These are phyloP conservation scores for Perizoma affinitatum DNA, from an alignment of 2,888 invertebrate genomes.

Conservation along the genomic window DNA sequence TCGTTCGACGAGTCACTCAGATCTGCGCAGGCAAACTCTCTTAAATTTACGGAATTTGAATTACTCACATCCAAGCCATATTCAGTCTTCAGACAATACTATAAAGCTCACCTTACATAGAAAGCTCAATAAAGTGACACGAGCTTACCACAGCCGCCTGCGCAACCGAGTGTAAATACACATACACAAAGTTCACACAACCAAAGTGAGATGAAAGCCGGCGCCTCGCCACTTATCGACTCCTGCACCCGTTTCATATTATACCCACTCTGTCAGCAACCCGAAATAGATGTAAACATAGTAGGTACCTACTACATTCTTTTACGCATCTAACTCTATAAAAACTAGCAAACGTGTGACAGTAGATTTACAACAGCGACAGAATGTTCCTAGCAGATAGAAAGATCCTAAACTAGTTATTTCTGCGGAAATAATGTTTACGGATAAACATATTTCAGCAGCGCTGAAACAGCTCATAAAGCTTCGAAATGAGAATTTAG, in stretches of 20 bases:
- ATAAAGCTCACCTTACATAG: slow-evolving; percentile 10
- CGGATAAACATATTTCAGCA: slow-evolving; percentile 37
- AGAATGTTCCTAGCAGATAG: slow-evolving; percentile 7
- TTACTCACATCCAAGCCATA: not conserved
- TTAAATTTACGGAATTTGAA: not conserved
- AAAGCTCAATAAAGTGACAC: slow-evolving; percentile 12
- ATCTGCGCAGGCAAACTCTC: no score
- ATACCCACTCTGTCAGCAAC: slow-evolving; percentile 74
- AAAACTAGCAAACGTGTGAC: no score
- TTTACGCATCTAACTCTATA: slow-evolving; percentile 33
- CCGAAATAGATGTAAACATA: slow-evolving; percentile 71
- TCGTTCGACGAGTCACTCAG: no score
- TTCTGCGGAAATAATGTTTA: slow-evolving; percentile 32
- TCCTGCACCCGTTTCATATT: slow-evolving; percentile 71
- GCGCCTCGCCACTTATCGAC: slow-evolving; percentile 78
- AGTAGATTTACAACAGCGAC: slow-evolving; percentile 1
- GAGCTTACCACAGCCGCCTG: slow-evolving; percentile 41
- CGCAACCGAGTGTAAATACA: slow-evolving; percentile 56
- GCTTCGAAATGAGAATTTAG: slow-evolving; percentile 48
- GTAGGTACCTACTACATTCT: slow-evolving; percentile 42
- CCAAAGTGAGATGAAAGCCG: slow-evolving; percentile 72
- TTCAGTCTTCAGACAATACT: not conserved
- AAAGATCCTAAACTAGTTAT: slow-evolving; percentile 3
- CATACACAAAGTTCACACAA: slow-evolving; percentile 42
- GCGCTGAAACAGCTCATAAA: slow-evolving; percentile 33